Base-by-base conservation (phyloP, 2,888 invertebrate species). In the Thereva nobilitata region DNA sequence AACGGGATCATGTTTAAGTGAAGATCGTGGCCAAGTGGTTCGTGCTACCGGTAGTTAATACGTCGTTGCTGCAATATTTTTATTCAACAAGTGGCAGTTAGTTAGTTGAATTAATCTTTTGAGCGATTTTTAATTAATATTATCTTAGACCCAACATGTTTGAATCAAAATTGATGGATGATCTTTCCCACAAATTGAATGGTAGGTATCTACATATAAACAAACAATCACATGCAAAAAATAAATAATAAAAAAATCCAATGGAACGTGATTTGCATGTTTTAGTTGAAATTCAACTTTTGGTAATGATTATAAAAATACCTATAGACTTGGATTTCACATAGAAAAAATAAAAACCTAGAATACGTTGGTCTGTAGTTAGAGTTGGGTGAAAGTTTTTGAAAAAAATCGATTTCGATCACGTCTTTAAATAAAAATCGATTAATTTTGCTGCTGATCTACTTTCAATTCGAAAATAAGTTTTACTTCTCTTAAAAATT, bases 11-110 rank as follows among this genome's bases (percentile, higher is more conserved):
- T 61, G 50, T 61, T 61, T 23, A 61, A 61, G 50, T 50, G 61
- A 61, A 50, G 61, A 61, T 61, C 61, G 61, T 61, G 61, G 47
- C 50, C 50, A 61, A 50, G 23, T 23, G 23, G 50, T 50, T 50
- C 61, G 61, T 61, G 61, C 61, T 61, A 61, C 61, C 50, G 23
- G 61, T 61, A 50, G 61, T 61, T 50, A 61, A 40, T 49, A n/a
- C 41, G 37, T 45, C 37, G n/a, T 50, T n/a, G 61, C 61, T 61
- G 41, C 61, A 40, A 61, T 49, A 50, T 61, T 42, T 8, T 9
- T 23, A 23, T 23, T 23, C 23, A 23, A 23, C 23, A 23, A 23
- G 23, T 23, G 23, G 23, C 23, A 34, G 61, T 9, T 37, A 9
- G 8, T n/a, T 44, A 8, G 12, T 23, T 23, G 23, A 40, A 40